Evolutionary conservation across 2,113 vertebrate species (phyloP).

Genomic region (Megaceryle maxima): DNA sequence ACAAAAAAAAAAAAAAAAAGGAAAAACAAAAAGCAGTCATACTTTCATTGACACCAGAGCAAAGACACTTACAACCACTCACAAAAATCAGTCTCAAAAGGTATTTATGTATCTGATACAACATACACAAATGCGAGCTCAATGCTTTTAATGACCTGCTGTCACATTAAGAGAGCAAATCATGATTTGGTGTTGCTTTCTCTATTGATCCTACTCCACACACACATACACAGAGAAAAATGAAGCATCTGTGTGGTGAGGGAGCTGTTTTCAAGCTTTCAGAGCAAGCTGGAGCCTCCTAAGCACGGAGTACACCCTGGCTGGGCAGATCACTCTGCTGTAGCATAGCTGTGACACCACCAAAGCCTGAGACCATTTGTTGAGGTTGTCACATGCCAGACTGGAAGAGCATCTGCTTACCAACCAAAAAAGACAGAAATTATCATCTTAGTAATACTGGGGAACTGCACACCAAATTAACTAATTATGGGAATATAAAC

Average conservation of each 20-base stretch:
- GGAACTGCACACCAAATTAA: not conserved
- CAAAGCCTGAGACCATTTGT: not conserved
- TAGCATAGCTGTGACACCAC: not conserved
- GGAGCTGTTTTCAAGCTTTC: not conserved
- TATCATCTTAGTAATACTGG: not conserved
- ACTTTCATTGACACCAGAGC: not conserved
- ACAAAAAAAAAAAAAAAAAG: not conserved
- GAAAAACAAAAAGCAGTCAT: not conserved
- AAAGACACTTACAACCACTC: not conserved
- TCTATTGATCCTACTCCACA: not conserved
- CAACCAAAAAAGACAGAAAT: not conserved
- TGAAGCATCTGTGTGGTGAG: not conserved
- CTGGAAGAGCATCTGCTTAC: not conserved
- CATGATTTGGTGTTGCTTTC: not conserved
- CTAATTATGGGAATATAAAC: not conserved
- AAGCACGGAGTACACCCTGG: fast-evolving
- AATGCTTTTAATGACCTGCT: not conserved
- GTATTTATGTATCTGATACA: not conserved
- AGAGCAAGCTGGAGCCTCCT: not conserved
- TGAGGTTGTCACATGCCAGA: not conserved
- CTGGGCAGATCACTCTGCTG: not conserved
- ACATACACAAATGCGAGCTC: not conserved
- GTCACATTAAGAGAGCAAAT: not conserved
- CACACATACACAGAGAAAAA: not conserved
- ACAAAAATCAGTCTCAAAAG: not conserved